A percentile compares a stretch with the other conserved stretches of the same genome.
These are phyloP conservation scores for Zaprionus africanus DNA, from an alignment of 1,140 invertebrate genomes.

Conservation along the genomic window DNA sequence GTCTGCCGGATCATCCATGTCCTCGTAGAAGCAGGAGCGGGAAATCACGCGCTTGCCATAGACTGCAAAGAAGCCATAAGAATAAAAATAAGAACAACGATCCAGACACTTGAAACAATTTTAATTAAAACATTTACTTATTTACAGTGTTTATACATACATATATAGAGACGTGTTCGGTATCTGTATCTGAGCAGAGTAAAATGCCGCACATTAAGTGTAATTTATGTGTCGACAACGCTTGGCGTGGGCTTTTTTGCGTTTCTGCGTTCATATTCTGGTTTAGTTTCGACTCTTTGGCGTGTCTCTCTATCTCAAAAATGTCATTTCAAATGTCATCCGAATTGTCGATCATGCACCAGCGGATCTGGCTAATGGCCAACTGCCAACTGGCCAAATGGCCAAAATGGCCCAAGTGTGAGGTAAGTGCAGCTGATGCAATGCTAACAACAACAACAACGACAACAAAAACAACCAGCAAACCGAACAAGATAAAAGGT, in stretches of 20 bases:
- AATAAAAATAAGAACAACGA: slow-evolving; percentile 29
- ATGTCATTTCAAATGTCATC: slow-evolving; percentile 66
- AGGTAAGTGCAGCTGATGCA: slow-evolving; percentile 44
- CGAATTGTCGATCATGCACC: slow-evolving; percentile 41
- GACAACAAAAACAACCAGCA: background rate
- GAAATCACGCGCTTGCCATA: slow-evolving; percentile 83
- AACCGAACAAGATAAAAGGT: slow-evolving; percentile 15
- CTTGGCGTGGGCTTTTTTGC: slow-evolving; percentile 54
- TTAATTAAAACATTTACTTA: slow-evolving; percentile 55
- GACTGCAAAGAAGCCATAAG: slow-evolving; percentile 58
- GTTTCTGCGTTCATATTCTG: slow-evolving; percentile 22
- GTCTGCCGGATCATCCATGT: slow-evolving; percentile 77
- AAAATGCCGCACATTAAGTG: slow-evolving; percentile 43
- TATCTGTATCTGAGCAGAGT: background rate
- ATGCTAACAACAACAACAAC: background rate
- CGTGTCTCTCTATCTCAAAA: slow-evolving; percentile 51
- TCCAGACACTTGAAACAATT: slow-evolving; percentile 36
- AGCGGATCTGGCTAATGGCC: slow-evolving; percentile 30
- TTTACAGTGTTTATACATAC: background rate
- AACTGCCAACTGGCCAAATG: slow-evolving; percentile 22
- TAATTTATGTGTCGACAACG: slow-evolving; percentile 51
- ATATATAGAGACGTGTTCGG: background rate
- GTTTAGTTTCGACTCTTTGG: slow-evolving; percentile 19
- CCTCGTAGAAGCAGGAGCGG: slow-evolving; percentile 83
- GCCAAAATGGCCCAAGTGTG: slow-evolving; percentile 26